A percentile compares a stretch with the other conserved stretches of the same genome.
phyloP scores from a whole-genome alignment of 2,113 vertebrate genomes.

The Baryphthengus martii region DNA sequence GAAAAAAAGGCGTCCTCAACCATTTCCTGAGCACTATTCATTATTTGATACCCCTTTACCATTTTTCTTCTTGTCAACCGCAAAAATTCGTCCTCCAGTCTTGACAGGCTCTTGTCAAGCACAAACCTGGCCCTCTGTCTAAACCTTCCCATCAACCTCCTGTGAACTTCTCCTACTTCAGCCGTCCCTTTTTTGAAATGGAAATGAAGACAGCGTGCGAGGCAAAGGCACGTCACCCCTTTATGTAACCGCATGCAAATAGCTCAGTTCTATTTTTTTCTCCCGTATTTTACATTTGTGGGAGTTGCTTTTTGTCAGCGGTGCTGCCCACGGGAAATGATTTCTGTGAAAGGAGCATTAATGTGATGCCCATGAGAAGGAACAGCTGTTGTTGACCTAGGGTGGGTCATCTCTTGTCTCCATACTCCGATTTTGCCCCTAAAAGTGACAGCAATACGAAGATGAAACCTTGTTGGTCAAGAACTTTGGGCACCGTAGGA shows the following conservation, averaged over 20 bases:
- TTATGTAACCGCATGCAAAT: background rate
- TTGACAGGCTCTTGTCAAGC: background rate
- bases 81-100: background rate
- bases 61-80: background rate
- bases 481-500: rapidly evolving
- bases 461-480: background rate
- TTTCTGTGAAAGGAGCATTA: background rate
- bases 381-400: no score
- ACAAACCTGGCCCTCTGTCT: background rate
- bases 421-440: background rate
- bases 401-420: background rate
- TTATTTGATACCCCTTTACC: background rate
- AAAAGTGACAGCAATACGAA: rapidly evolving
- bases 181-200: background rate
- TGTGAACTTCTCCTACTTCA: background rate
- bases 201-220: background rate
- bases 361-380: rapidly evolving
- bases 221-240: background rate
- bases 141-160: background rate
- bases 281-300: background rate
- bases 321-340: background rate
- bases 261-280: background rate
- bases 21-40: background rate
- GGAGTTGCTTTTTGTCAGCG: background rate
- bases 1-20: rapidly evolving